These are phyloP conservation scores for Zeugodacus cucurbitae DNA, from an alignment of 1,140 invertebrate species.

Conservation along the genomic window DNA sequence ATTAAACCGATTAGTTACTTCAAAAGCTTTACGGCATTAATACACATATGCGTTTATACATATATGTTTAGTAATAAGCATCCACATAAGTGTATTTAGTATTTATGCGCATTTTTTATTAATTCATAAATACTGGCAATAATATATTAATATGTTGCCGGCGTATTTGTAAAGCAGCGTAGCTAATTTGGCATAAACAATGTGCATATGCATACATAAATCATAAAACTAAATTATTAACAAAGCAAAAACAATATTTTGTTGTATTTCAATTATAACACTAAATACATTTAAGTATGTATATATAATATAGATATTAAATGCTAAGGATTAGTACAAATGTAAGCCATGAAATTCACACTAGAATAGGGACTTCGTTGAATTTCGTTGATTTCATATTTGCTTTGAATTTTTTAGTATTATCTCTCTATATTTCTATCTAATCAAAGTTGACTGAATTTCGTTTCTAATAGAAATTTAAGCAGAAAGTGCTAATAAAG, in stretches of 20 bases:
- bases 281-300: background rate
- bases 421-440: too few species aligned
- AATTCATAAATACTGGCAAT: background rate
- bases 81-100: background rate
- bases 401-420: too few species aligned
- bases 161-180: background rate
- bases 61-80: background rate
- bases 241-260: background rate
- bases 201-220: background rate
- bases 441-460: too few species aligned
- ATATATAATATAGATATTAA: background rate
- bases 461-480: too few species aligned
- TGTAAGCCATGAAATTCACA: too few species aligned
- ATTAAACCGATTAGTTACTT: constrained; percentile 15
- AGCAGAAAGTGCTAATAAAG: too few species aligned
- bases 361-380: too few species aligned
- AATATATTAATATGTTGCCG: background rate
- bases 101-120: background rate
- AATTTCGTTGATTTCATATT: too few species aligned
- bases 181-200: background rate
- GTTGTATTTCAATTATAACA: background rate
- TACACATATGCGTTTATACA: background rate
- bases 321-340: background rate
- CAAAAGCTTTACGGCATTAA: background rate
- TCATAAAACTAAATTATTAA: background rate